These are phyloP conservation scores for Rhynchophorus ferrugineus DNA, from an alignment of 1,140 invertebrate genomes.

Conservation along the genomic window DNA sequence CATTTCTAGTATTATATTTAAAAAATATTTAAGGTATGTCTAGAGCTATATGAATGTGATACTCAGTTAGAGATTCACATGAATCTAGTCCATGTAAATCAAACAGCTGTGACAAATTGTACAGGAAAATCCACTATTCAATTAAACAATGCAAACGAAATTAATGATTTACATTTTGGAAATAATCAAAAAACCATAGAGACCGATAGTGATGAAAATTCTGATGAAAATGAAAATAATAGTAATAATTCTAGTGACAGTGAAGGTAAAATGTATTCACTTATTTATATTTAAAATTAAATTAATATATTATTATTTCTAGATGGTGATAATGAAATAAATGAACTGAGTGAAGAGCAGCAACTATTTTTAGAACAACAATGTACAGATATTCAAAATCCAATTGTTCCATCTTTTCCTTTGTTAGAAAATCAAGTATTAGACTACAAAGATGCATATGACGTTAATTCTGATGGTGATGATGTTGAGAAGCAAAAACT, in stretches of 20 bases:
- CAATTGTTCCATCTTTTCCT: no score
- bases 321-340: slow-evolving; percentile 9
- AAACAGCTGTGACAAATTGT: slow-evolving; percentile 1
- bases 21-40: slow-evolving; percentile 39
- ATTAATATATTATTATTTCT: slow-evolving; percentile 1
- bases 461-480: background rate
- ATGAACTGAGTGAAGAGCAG: slow-evolving; percentile 18
- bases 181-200: background rate
- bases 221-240: background rate
- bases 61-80: slow-evolving; percentile 44
- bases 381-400: background rate
- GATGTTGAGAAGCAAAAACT: background rate
- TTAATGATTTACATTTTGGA: background rate
- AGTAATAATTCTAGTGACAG: slow-evolving; percentile 1
- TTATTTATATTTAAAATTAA: slow-evolving; percentile 1
- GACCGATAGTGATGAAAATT: background rate
- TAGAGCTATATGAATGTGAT: slow-evolving; percentile 49
- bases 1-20: background rate
- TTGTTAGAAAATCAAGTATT: no score
- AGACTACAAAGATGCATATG: background rate
- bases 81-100: slow-evolving; percentile 3
- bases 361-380: background rate
- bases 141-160: no score
- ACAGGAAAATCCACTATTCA: no score
- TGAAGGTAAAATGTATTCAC: slow-evolving; percentile 2